Conservation (phyloP, 2,113 vertebrate genomes). For the Condylura cristata region DNA sequence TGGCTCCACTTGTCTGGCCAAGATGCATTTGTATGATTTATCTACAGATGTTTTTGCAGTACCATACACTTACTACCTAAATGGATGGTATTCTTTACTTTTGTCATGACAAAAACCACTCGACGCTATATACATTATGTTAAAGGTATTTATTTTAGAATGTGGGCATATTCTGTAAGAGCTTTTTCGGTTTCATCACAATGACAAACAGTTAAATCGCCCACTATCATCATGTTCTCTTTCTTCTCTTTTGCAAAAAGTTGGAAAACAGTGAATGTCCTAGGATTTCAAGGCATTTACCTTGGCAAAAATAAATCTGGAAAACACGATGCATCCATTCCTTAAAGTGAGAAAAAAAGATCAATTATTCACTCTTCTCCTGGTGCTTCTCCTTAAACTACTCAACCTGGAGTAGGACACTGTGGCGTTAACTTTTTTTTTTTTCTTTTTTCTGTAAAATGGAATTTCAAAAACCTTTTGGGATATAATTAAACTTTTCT, state of each 20-base stretch:
- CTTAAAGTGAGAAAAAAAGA: slow-evolving; percentile 62
- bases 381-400: slow-evolving; percentile 6
- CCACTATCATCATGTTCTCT: slow-evolving; percentile 76
- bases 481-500: slow-evolving; percentile 27
- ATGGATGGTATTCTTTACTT: slow-evolving; percentile 84
- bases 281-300: slow-evolving; percentile 59
- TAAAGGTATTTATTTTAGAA: slow-evolving; percentile 76
- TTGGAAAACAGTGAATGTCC: slow-evolving; percentile 77
- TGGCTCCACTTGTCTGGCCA: slow-evolving; percentile 81
- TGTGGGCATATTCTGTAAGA: slow-evolving; percentile 82
- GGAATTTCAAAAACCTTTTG: background rate
- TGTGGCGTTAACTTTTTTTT: background rate
- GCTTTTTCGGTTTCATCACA: slow-evolving; percentile 82
- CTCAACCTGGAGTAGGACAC: background rate
- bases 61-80: slow-evolving; percentile 83
- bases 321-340: slow-evolving; percentile 53
- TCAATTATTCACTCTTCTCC: slow-evolving; percentile 37
- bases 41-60: slow-evolving; percentile 82
- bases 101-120: slow-evolving; percentile 81
- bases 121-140: slow-evolving; percentile 81
- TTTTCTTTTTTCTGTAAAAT: background rate
- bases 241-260: slow-evolving; percentile 73
- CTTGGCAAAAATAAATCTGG: slow-evolving; percentile 67
- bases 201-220: slow-evolving; percentile 85
- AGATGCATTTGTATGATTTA: slow-evolving; percentile 81